Evolutionary conservation across 1,140 invertebrate genomes (phyloP), one percentile per base, ranked within the genome.

Genomic region (Physella acuta): DNA sequence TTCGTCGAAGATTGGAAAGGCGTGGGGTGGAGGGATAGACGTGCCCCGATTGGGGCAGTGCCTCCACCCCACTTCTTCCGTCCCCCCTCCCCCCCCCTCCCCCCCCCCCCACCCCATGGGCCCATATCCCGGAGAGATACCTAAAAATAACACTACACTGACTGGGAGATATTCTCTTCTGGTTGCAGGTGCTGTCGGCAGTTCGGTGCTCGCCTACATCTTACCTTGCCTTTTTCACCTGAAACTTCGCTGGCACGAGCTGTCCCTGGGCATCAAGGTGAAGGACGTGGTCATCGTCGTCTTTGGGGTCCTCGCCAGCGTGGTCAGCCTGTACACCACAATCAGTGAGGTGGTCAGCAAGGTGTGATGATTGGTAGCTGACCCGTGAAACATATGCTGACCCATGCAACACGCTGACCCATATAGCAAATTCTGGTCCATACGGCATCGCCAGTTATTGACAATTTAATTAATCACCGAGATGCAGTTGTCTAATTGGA

Each of bases 171-270:
- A 20, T 20, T 11, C 8, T 44, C 20, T 20, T 11, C 39, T 44
- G 8, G 58, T 76, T 75, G n/a, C 75, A 83, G 82, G 82, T 75
- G 78, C 81, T n/a, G 64, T 82, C 39, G 82, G 82, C 11, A 80
- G 81, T 65, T 76, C 82, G 24, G 52, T 75, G 16, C 74, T 83
- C 30, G 81, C 80, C 14, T 82, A 75, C 71, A 79, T 82, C 8
- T 65, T 83, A 24, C 82, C 81, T 2, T 83, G 81, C 71, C 30
- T 82, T 14, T 79, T 82, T 65, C 79, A 83, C 63, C 60, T 82
- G 8, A 76, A 75, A 55, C 63, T 83, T 3, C 73, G 76, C 44
- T 69, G 75, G 58, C 24, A 49, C 17, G 64, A 76, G 0, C 28
- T 78, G 26, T 53, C 67, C 8, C 37, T 59, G 11, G 37, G 67